Evolutionary conservation across 1,140 invertebrate genomes (phyloP).

Genomic region (Kradibia gibbosae): DNA sequence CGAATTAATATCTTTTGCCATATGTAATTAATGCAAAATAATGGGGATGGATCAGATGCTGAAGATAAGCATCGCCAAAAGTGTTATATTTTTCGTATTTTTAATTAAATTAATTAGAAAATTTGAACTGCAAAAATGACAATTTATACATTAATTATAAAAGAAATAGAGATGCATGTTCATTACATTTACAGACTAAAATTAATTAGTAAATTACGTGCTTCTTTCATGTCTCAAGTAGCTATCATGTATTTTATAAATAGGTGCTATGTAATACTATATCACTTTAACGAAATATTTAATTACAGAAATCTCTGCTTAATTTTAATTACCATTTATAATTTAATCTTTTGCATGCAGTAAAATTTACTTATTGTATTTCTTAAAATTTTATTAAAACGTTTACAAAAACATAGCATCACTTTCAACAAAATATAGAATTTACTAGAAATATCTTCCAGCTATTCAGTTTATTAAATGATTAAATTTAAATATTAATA

Average conservation of each 20-base stretch:
- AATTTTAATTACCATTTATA: conserved; percentile 31
- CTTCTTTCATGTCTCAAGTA: conserved; percentile 26
- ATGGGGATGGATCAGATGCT: no score
- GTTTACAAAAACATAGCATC: no score
- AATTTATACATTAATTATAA: conserved; percentile 30
- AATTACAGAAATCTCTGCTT: conserved; percentile 36
- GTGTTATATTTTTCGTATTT: background rate
- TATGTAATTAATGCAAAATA: no score
- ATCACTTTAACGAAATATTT: conserved; percentile 32
- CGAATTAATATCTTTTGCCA: no score
- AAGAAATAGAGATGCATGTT: conserved; percentile 26
- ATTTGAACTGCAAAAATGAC: conserved; percentile 12
- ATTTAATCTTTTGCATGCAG: background rate
- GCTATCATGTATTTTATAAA: conserved; percentile 37
- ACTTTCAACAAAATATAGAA: no score
- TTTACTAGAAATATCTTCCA: no score
- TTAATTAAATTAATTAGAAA: conserved; percentile 13
- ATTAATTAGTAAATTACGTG: conserved; percentile 42
- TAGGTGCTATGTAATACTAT: conserved; percentile 27
- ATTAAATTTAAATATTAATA: no score
- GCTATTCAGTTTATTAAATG: no score
- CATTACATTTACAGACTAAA: conserved; percentile 36
- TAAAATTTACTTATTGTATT: background rate
- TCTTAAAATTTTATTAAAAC: background rate
- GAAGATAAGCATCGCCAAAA: no score